These are phyloP conservation scores for Atlantisia rogersi DNA, from an alignment of 2,113 vertebrate genomes.

Conservation along the genomic window DNA sequence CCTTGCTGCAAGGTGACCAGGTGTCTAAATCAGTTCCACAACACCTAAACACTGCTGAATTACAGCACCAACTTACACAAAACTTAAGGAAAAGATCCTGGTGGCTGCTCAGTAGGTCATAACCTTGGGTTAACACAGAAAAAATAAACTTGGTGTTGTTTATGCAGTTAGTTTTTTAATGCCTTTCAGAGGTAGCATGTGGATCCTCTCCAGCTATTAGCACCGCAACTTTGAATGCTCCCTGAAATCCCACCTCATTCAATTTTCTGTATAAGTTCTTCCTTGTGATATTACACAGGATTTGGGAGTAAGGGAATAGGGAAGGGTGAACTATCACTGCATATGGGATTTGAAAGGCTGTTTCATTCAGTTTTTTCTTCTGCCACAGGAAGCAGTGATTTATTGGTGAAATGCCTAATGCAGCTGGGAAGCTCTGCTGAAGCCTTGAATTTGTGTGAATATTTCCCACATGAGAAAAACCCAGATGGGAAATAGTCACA, in stretches of 20 bases:
- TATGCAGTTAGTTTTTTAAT: not conserved
- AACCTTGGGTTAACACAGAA: not conserved
- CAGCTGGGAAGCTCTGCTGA: slow-evolving; percentile 55
- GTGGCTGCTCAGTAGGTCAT: not conserved
- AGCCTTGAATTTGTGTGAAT: slow-evolving; percentile 53
- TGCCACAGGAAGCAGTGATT: slow-evolving; percentile 61
- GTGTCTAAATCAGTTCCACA: slow-evolving; percentile 1
- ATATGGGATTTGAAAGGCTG: slow-evolving; percentile 5
- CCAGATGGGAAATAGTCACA: slow-evolving; percentile 63
- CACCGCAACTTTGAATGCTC: not conserved
- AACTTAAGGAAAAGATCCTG: not conserved
- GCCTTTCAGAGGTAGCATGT: not conserved
- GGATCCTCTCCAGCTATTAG: not conserved
- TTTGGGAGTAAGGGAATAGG: slow-evolving; percentile 28
- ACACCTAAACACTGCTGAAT: slow-evolving; percentile 5
- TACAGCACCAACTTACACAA: not conserved
- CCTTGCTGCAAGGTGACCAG: not conserved
- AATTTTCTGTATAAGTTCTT: slow-evolving; percentile 23
- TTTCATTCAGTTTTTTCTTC: slow-evolving; percentile 36
- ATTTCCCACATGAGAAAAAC: slow-evolving; percentile 59
- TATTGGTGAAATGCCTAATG: slow-evolving; percentile 51
- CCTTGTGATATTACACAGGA: slow-evolving; percentile 23
- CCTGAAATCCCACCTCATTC: not conserved
- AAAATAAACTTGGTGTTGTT: slow-evolving; percentile 10
- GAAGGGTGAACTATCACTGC: slow-evolving; percentile 24